Conservation (phyloP, 1,140 invertebrate species). For the Drosophila sturtevanti region DNA sequence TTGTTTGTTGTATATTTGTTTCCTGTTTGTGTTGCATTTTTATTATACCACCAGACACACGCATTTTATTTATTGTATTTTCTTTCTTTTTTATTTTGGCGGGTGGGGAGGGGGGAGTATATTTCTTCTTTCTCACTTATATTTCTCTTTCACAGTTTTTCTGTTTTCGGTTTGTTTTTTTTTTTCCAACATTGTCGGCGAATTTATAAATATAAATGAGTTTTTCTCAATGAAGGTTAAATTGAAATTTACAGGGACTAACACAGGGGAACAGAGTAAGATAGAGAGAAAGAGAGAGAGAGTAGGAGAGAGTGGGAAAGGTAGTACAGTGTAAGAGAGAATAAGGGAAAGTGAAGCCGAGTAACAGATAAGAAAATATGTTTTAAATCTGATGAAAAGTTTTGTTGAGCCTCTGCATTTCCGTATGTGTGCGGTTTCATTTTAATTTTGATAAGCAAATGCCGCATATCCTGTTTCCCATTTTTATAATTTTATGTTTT, state of each 20-base stretch:
- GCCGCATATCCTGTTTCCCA: conserved; percentile 50
- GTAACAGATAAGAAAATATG: conserved; percentile 46
- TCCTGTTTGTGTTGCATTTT: conserved; percentile 59
- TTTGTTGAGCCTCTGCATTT: conserved; percentile 52
- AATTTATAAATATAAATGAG: conserved; percentile 82
- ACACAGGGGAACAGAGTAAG: not conserved
- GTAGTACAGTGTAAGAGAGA: no score
- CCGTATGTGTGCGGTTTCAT: conserved; percentile 55
- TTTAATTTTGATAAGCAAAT: conserved; percentile 76
- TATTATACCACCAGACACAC: conserved; percentile 69
- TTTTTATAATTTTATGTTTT: conserved; percentile 27
- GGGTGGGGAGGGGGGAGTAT: not conserved
- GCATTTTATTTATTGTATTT: conserved; percentile 75
- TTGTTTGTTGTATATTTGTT: conserved; percentile 49
- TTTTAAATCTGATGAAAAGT: conserved; percentile 61
- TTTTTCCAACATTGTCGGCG: conserved; percentile 60
- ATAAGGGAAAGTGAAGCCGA: not conserved
- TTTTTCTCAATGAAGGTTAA: conserved; percentile 80
- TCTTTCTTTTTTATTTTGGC: not conserved
- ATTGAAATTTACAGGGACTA: conserved; percentile 71
- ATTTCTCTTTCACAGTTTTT: conserved; percentile 21
- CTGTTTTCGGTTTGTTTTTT: conserved; percentile 39
- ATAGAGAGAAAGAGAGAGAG: not conserved
- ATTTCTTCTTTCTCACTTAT: conserved; percentile 38
- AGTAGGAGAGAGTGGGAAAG: no score